Conservation (phyloP, 1,140 invertebrate species). For the Drosophila sp. region DNA sequence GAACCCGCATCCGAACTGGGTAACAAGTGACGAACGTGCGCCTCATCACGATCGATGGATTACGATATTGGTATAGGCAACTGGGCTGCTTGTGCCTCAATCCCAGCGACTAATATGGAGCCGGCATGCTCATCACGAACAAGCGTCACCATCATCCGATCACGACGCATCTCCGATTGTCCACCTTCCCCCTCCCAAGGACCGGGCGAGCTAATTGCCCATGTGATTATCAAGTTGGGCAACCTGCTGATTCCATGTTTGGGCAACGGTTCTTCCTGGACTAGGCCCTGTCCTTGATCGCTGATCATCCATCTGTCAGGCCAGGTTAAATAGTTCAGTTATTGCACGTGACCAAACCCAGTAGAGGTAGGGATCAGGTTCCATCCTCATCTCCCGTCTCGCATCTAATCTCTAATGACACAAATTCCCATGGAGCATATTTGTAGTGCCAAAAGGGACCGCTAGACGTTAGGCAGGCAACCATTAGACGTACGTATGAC, state of each 20-base stretch:
- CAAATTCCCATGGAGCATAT: slow-evolving; percentile 60
- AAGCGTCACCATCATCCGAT: slow-evolving; percentile 33
- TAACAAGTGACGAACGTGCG: slow-evolving; percentile 52
- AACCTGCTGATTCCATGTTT: slow-evolving; percentile 51
- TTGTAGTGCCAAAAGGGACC: slow-evolving; percentile 27
- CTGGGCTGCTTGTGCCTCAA: slow-evolving; percentile 3
- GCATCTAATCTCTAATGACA: slow-evolving; percentile 49
- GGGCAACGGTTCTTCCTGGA: slow-evolving; percentile 30
- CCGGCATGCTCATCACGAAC: slow-evolving; percentile 59
- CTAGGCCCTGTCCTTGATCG: slow-evolving; percentile 30
- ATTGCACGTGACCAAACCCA: slow-evolving; percentile 32
- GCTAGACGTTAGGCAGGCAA: slow-evolving; percentile 40
- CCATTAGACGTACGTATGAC: slow-evolving; percentile 46
- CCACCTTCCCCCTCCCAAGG: background rate
- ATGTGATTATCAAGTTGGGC: slow-evolving; percentile 49
- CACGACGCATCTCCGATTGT: slow-evolving; percentile 42
- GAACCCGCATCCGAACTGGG: slow-evolving; percentile 18
- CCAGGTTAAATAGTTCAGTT: slow-evolving; percentile 58
- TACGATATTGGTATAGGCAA: slow-evolving; percentile 10
- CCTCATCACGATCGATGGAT: slow-evolving; percentile 61
- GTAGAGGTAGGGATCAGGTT: slow-evolving; percentile 1
- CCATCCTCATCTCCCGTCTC: background rate
- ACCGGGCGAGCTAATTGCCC: slow-evolving; percentile 63
- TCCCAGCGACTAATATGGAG: slow-evolving; percentile 48
- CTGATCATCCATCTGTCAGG: slow-evolving; percentile 40